A percentile compares a stretch with the other conserved stretches of the same genome.
Evolutionary conservation across 1,140 invertebrate genomes (phyloP).

Genomic region (Papilio machaon): DNA sequence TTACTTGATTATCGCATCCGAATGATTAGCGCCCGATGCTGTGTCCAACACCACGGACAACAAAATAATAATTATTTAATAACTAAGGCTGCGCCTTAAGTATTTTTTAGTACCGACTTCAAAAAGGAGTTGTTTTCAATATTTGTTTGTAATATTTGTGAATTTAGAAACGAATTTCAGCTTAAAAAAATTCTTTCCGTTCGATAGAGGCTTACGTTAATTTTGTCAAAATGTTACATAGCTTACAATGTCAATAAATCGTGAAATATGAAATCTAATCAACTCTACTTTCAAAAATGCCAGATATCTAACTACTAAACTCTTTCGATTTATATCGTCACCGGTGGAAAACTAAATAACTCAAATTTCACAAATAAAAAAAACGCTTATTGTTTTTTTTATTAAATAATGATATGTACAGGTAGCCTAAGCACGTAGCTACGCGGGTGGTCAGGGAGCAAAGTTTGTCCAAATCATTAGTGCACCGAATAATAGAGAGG

Average conservation of each 20-base stretch:
- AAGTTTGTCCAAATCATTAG: conserved; percentile 55
- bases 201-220: too few relatives aligned
- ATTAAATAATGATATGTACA: conserved; percentile 21
- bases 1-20: conserved; percentile 10
- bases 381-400: not conserved
- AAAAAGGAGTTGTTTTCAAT: not conserved
- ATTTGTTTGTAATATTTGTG: too few relatives aligned
- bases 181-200: too few relatives aligned
- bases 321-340: too few relatives aligned
- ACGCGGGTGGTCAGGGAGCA: conserved; percentile 56
- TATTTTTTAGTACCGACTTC: not conserved
- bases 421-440: conserved; percentile 23
- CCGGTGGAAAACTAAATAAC: not conserved
- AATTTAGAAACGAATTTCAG: too few relatives aligned
- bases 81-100: not conserved
- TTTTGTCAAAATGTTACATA: too few relatives aligned
- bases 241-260: too few relatives aligned
- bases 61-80: conserved; percentile 30
- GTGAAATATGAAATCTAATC: too few relatives aligned
- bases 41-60: conserved; percentile 3
- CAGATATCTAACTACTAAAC: too few relatives aligned
- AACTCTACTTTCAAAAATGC: too few relatives aligned
- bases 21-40: conserved; percentile 1
- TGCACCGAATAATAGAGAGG: conserved; percentile 56
- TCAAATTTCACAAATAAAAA: too few relatives aligned